These are phyloP conservation scores for Helostoma temminkii DNA, from an alignment of 2,797 vertebrate genomes.

Conservation along the genomic window DNA sequence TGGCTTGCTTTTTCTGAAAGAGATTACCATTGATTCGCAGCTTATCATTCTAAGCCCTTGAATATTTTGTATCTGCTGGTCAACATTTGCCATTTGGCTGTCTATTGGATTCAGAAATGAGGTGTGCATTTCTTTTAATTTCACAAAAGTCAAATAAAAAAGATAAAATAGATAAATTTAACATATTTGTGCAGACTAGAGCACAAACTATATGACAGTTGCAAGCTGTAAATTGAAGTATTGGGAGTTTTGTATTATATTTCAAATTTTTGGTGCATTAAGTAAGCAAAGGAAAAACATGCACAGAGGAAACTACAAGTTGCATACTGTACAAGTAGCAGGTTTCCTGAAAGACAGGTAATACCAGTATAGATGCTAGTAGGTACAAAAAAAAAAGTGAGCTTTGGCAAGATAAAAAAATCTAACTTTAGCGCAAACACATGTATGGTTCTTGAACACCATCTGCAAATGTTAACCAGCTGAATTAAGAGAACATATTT, in stretches of 20 bases:
- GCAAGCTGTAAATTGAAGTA: not conserved
- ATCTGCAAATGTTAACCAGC: slow-evolving; percentile 15
- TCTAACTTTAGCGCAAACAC: slow-evolving; percentile 30
- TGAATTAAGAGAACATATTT: slow-evolving; percentile 2
- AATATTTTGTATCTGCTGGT: slow-evolving; percentile 22
- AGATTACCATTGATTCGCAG: slow-evolving; percentile 24
- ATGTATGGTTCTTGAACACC: not conserved
- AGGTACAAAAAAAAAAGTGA: not conserved
- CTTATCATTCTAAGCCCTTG: not conserved
- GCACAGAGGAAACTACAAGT: not conserved
- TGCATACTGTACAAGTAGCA: not conserved
- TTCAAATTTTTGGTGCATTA: not conserved
- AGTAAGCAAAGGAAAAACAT: not conserved
- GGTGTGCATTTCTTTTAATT: not conserved
- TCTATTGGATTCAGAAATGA: slow-evolving; percentile 2
- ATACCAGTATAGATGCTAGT: not conserved
- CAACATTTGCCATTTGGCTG: slow-evolving; percentile 9
- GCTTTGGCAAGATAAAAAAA: not conserved
- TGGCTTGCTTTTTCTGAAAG: slow-evolving; percentile 8
- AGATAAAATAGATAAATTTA: not conserved
- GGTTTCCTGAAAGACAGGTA: not conserved
- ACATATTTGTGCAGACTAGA: slow-evolving; percentile 1
- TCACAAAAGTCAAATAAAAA: too few relatives aligned
- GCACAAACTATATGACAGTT: not conserved
- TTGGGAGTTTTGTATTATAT: not conserved